Base-by-base conservation (phyloP, 2,113 vertebrate genomes). In the Tenrec ecaudatus region DNA sequence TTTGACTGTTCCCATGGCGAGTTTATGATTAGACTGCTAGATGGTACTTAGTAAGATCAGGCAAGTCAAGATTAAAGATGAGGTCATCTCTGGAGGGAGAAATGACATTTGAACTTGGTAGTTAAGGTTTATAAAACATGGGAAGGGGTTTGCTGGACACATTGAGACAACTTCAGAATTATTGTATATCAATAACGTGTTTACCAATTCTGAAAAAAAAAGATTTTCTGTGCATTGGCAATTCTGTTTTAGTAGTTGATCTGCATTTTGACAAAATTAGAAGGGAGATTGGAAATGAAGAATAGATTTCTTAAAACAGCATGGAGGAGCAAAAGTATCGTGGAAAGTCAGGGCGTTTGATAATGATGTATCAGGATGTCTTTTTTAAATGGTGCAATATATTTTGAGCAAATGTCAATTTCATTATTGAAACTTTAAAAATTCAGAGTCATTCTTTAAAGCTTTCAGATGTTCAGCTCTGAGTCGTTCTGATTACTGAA, bases 331-430 rank as follows among this genome's bases (percentile, higher is more conserved):
- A 76, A 47, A 86, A 14, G n/a, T 83, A 90, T 47, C 33, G 31
- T 31, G 53, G 85, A 87, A 94, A 86, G 80, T 7, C 62, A 85
- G 81, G 82, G 88, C 85, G 38, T 66, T 86, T 77, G 69, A 78
- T 90, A 86, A 88, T 38, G 78, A 90, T 94, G 89, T 90, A 94
- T 88, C n/a, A 77, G 25, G 71, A 90, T 94, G 82, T 95, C 95
- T 92, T 83, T 95, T 90, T 53, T n/a, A 73, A 96, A 93, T 80
- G 92, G 96, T 66, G 64, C 58, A 38, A 83, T 93, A 92, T 90
- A 93, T 83, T 96, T 95, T 95, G 94, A 95, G 91, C 95, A 96
- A 97, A 97, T 96, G 95, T 97, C 95, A 96, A 97, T 96, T 97
- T 95, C 82, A 97, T 97, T 94, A 97, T 62, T 89, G 95, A 86